phyloP scores from a whole-genome alignment of 2,113 vertebrate genomes.

The Psammodynastes pulverulentus region DNA sequence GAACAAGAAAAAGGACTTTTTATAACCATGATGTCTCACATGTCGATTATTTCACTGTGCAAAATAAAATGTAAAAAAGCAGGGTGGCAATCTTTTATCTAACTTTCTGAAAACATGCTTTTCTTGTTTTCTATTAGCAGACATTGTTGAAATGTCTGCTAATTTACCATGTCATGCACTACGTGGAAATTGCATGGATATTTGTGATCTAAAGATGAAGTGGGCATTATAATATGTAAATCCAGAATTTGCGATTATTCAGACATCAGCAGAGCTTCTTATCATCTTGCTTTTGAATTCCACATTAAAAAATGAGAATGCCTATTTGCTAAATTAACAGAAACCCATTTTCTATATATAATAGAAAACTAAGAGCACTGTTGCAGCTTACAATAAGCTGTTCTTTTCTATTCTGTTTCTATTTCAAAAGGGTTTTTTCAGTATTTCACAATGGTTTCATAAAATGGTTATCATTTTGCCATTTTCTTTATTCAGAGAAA shows the following conservation, averaged over 20 bases:
- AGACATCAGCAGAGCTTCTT: neutral
- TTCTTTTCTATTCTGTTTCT: neutral
- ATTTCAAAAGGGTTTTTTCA: conserved; percentile 7
- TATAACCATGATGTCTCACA: neutral
- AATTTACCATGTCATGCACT: neutral
- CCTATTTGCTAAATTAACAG: neutral
- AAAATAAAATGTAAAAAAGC: neutral
- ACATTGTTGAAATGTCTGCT: neutral
- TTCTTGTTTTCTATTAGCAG: neutral
- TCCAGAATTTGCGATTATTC: neutral
- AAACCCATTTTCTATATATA: neutral
- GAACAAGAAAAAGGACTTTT: neutral
- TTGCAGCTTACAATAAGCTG: neutral
- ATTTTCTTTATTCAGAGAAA: neutral
- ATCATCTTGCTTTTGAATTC: neutral
- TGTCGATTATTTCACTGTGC: neutral
- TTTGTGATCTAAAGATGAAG: neutral
- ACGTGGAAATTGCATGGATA: neutral
- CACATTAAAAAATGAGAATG: neutral
- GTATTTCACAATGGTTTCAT: neutral
- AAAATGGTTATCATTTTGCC: neutral
- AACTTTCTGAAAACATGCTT: neutral
- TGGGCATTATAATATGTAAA: neutral
- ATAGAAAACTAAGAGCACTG: neutral
- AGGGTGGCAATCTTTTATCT: neutral